Evolutionary conservation across 53 echinoderm and acorn worm species (phyloP), one percentile per base, ranked within the genome.

Genomic region (Henricia sp.): DNA sequence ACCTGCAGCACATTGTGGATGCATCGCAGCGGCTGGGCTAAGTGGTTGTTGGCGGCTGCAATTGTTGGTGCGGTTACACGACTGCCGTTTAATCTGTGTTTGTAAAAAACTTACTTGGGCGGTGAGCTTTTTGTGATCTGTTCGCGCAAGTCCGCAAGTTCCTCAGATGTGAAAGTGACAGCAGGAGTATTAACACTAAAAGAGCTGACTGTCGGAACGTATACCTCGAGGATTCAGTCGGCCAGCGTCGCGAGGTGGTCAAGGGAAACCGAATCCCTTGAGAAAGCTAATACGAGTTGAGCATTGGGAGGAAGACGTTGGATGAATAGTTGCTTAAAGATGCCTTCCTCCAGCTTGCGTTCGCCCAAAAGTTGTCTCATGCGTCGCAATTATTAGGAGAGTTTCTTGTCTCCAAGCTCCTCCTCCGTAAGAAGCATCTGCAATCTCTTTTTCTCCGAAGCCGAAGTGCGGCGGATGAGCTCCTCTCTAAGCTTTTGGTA

Each of bases 311-410:
- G 82, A 10, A 82, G 82, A 2, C 48, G 65, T 34, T 50, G 63
- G 24, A 82, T 36, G 44, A 82, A 82, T 1, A 82, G 32, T 21
- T 64, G 82, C 6, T 82, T 65, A 34, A 63, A 35, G n/a, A 82
- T 64, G 11, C 43, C 30, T 2, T 63, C 44, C 30, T 63, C 48
- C 0, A 44, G 65, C 29, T 40, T 27, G 13, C 43, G 28, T 28
- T 80, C 65, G 26, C 80, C 63, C 13, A 80, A 27, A 21, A n/a
- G n/a, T n/a, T n/a, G n/a, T n/a, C n/a, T n/a, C n/a, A n/a, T n/a
- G n/a, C n/a, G n/a, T n/a, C n/a, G n/a, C n/a, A n/a, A n/a, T n/a
- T n/a, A n/a, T n/a, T n/a, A n/a, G n/a, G n/a, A n/a, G n/a, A n/a
- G n/a, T n/a, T n/a, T n/a, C n/a, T n/a, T n/a, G n/a, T n/a, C n/a